These are phyloP conservation scores for Tachyglossus aculeatus DNA, from an alignment of 2,797 vertebrate genomes.

Conservation along the genomic window DNA sequence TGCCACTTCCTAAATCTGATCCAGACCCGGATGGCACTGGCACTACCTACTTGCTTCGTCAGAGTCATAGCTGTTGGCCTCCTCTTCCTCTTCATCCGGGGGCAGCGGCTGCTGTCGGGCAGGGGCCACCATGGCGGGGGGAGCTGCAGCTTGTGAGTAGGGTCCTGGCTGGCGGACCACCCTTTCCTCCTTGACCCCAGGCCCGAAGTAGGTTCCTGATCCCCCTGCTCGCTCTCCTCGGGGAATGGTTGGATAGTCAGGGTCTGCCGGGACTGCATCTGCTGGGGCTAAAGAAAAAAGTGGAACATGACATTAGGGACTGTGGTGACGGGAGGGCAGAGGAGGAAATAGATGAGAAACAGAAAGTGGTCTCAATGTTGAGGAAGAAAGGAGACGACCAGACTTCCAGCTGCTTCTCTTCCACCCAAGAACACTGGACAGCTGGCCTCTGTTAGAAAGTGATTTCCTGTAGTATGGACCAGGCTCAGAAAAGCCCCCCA, in stretches of 20 bases:
- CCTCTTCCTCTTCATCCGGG: conserved; percentile 80
- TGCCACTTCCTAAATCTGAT: fast-evolving
- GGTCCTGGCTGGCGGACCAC: conserved; percentile 57
- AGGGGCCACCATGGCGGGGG: conserved; percentile 12
- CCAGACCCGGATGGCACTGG: fast-evolving
- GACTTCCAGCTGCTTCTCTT: no score
- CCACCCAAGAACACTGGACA: no score
- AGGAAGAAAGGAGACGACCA: no score
- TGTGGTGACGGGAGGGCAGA: fast-evolving
- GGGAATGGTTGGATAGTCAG: conserved; percentile 8
- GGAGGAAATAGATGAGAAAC: conserved; percentile 63
- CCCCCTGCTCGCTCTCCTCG: conserved; percentile 71
- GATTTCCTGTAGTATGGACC: no score
- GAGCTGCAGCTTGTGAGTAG: conserved; percentile 53
- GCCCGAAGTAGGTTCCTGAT: conserved; percentile 28
- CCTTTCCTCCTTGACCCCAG: conserved; percentile 78
- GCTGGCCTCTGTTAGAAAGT: no score
- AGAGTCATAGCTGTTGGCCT: conserved; percentile 91
- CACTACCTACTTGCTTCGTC: conserved; percentile 87
- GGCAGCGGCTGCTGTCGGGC: conserved; percentile 49
- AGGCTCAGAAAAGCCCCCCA: no score
- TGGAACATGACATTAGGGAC: neutral
- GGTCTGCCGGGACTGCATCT: conserved; percentile 33
- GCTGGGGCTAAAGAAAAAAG: neutral
- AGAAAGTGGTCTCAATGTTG: no score